These are phyloP conservation scores for Scolopax mira DNA, from an alignment of 2,113 vertebrate species.

Conservation along the genomic window DNA sequence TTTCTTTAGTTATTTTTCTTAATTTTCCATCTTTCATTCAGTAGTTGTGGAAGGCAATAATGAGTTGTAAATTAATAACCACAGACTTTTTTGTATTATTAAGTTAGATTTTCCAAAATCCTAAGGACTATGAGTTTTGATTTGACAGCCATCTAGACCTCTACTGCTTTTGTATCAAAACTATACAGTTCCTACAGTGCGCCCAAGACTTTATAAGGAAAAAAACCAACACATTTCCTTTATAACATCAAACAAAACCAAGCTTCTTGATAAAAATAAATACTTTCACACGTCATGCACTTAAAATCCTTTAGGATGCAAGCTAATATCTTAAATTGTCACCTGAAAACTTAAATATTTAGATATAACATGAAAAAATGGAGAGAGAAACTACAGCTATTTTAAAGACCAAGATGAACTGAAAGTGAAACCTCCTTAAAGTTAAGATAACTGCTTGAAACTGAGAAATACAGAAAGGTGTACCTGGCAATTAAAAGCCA, in stretches of 20 bases:
- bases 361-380: not conserved
- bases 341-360: not conserved
- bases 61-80: not conserved
- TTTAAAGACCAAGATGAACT: not conserved
- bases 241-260: not conserved
- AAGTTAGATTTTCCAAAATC: not conserved
- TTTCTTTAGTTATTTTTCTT: not conserved
- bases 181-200: not conserved
- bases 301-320: not conserved
- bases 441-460: not conserved
- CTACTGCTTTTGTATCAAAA: not conserved
- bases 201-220: not conserved
- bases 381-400: not conserved
- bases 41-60: not conserved
- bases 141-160: not conserved
- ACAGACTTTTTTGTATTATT: not conserved
- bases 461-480: rapidly evolving
- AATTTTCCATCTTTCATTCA: not conserved
- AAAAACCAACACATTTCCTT: not conserved
- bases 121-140: not conserved
- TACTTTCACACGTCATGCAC: not conserved
- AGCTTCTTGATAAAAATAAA: not conserved
- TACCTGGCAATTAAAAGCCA: not conserved
- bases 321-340: not conserved
- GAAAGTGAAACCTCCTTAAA: not conserved